These are phyloP conservation scores for Erynnis tages DNA, from an alignment of 2,888 invertebrate species.

Conservation along the genomic window DNA sequence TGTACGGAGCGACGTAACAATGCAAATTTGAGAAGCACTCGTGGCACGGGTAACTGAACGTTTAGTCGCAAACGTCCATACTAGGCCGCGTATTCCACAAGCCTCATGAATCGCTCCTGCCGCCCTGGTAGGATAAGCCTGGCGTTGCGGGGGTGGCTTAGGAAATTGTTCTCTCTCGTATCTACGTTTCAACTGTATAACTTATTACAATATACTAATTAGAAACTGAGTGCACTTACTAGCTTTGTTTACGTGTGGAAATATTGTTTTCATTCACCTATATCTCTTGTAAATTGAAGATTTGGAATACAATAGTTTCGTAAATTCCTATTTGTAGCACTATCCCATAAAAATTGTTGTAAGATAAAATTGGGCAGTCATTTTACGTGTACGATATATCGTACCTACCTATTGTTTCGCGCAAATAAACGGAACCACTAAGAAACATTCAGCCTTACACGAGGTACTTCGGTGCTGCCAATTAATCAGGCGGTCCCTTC, in stretches of 20 bases:
- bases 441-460: background rate
- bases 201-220: no score
- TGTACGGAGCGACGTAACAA: constrained; percentile 45
- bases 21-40: constrained; percentile 63
- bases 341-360: no score
- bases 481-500: constrained; percentile 8
- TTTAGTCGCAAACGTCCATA: constrained; percentile 44
- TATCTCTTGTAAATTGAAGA: no score
- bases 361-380: no score
- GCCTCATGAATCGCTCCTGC: constrained; percentile 49
- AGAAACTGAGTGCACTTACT: no score
- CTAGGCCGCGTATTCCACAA: constrained; percentile 46
- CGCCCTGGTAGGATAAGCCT: constrained; percentile 52
- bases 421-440: background rate
- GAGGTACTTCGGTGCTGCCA: background rate
- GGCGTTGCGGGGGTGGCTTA: constrained; percentile 50
- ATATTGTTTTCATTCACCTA: no score
- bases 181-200: no score
- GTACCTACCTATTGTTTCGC: no score
- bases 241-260: no score
- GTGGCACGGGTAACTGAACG: constrained; percentile 55
- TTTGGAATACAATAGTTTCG: no score
- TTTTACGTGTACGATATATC: no score
- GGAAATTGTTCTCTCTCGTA: constrained; percentile 29
- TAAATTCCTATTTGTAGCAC: no score